phyloP scores from a whole-genome alignment of 2,888 invertebrate species.

The Drosophila phalerata region DNA sequence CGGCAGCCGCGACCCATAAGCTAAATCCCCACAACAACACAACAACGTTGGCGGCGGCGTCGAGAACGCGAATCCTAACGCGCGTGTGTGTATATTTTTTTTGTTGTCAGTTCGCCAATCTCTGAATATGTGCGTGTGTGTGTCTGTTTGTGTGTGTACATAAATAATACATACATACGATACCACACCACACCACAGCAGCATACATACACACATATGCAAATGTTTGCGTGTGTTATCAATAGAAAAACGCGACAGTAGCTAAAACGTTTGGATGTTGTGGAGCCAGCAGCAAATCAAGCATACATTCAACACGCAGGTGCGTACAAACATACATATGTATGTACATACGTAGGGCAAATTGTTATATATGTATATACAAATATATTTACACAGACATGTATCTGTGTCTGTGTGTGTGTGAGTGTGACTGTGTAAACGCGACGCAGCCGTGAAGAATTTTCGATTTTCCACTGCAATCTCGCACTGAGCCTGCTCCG shows the following conservation, averaged over 20 bases:
- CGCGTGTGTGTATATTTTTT: slow-evolving; percentile 70
- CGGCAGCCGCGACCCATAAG: slow-evolving; percentile 60
- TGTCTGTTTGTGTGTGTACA: slow-evolving; percentile 23
- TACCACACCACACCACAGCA: neutral
- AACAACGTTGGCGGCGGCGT: slow-evolving; percentile 74
- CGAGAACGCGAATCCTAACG: slow-evolving; percentile 59
- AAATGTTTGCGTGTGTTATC: slow-evolving; percentile 46
- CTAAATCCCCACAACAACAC: slow-evolving; percentile 47
- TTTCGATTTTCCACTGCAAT: slow-evolving; percentile 86
- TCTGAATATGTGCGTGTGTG: slow-evolving; percentile 27
- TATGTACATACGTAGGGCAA: neutral
- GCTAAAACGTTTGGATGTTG: slow-evolving; percentile 27
- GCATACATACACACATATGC: slow-evolving; percentile 15
- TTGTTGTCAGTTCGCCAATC: slow-evolving; percentile 56
- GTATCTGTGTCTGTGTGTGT: too few species aligned
- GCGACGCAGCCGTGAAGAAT: slow-evolving; percentile 94
- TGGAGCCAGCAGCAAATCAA: slow-evolving; percentile 38
- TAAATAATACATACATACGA: slow-evolving; percentile 29
- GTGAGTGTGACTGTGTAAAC: slow-evolving; percentile 38
- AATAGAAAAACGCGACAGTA: slow-evolving; percentile 38
- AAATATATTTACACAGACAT: slow-evolving; percentile 4
- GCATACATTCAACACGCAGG: slow-evolving; percentile 90
- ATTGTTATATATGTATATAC: slow-evolving; percentile 15
- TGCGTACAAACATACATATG: slow-evolving; percentile 87
- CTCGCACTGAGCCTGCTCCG: slow-evolving; percentile 95